Evolutionary conservation across 2,888 invertebrate species (phyloP), one percentile per base, ranked within the genome.

Genomic region (Syrphus vitripennis): DNA sequence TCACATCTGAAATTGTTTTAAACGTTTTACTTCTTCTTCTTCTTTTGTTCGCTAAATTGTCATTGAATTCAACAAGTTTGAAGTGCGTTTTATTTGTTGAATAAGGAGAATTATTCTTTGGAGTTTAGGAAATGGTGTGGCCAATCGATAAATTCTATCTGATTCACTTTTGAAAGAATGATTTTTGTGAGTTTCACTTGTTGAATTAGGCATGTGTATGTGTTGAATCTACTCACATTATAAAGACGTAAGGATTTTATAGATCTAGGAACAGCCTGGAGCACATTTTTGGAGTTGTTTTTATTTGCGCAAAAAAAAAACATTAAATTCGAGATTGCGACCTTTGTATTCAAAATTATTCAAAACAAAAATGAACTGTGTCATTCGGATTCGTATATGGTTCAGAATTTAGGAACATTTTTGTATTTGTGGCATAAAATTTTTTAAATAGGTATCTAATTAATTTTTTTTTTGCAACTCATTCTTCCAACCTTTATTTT

Each of bases 31-130:
- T 12, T 21, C 34, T 59, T 61, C n/a, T 50, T 57, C 29, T 65
- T n/a, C n/a, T 55, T 48, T 67, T 80, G 59, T 80, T 57, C 21
- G 61, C 24, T 81, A 76, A 81, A 72, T 55, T 81, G 61, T 77
- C 72, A 40, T 72, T 53, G 19, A 57, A 74, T 77, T 86, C 81
- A 86, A 86, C 84, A 86, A 86, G 81, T 86, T n/a, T 42, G 50
- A 67, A 67, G 50, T 67, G 50, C 10, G 34, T 21, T 31, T 4
- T n/a, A 37, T 59, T 76, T 75, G 37, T 57, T 70, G 50, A 65
- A 83, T 69, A 48, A 69, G 61, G 42, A 48, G 53, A 48, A 70
- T 26, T 70, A 74, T 78, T 67, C 48, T 74, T 63, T 40, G 80
- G 42, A 29, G 29, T 16, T 14, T 31, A 19, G 31, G 19, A 31